phyloP scores from a whole-genome alignment of 2,888 invertebrate genomes.

The Orthonychiurus folsomi region DNA sequence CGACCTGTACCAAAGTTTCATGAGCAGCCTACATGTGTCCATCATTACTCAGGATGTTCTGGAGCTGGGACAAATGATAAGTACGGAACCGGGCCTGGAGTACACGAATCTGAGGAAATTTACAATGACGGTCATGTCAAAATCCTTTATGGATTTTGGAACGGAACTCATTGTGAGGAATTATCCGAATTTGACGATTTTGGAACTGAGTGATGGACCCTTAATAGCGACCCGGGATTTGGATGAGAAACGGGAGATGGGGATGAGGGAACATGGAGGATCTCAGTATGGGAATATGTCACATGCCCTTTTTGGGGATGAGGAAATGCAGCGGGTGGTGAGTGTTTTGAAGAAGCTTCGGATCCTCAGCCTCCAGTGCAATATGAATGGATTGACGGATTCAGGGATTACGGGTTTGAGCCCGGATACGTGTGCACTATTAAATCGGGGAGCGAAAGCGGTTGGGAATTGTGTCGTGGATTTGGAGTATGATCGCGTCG shows the following conservation, averaged over 20 bases:
- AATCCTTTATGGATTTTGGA: no score
- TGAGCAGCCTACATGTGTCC: no score
- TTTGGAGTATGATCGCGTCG: background rate
- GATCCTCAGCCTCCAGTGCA: background rate
- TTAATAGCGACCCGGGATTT: no score
- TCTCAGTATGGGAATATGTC: background rate
- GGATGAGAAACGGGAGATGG: no score
- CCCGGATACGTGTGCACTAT: background rate
- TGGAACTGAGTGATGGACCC: background rate
- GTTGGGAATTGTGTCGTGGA: background rate
- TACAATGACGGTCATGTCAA: no score
- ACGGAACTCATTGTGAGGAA: background rate
- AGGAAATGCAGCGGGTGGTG: background rate
- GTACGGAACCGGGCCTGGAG: no score
- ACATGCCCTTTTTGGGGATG: background rate
- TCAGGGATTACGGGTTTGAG: background rate
- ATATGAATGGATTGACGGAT: background rate
- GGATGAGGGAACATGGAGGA: background rate
- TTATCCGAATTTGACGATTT: background rate
- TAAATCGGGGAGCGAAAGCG: background rate
- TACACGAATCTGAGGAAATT: no score
- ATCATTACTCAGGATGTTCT: no score
- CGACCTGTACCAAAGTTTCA: no score
- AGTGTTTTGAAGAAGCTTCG: background rate
- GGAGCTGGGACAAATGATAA: no score